These are phyloP conservation scores for Lithophane semibrunnea DNA, from an alignment of 2,888 invertebrate species.

Conservation along the genomic window DNA sequence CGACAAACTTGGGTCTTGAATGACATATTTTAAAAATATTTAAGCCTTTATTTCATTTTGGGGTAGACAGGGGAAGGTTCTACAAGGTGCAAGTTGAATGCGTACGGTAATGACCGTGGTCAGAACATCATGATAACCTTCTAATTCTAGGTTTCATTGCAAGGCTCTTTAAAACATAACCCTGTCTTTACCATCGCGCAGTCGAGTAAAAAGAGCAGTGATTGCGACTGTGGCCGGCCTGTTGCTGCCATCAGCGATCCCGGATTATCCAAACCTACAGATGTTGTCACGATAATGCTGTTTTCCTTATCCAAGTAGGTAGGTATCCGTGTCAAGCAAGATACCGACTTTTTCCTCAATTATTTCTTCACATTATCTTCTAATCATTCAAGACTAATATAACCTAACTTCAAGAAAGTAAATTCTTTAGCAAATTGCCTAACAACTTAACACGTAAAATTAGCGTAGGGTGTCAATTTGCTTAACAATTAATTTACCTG, in stretches of 20 bases:
- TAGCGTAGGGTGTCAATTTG: not conserved
- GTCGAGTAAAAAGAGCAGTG: not conserved
- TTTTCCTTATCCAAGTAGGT: slow-evolving; percentile 1
- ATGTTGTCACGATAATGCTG: not conserved
- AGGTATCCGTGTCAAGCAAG: not conserved
- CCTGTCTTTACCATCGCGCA: not conserved
- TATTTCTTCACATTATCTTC: not conserved
- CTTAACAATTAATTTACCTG: not conserved
- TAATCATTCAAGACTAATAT: slow-evolving; percentile 8
- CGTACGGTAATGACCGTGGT: not conserved
- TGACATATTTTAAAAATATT: slow-evolving; percentile 17
- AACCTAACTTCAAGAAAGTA: not conserved
- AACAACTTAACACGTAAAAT: not conserved
- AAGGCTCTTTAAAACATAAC: not conserved
- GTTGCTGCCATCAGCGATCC: not conserved
- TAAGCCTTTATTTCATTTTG: slow-evolving; percentile 7
- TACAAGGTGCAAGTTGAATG: slow-evolving; percentile 1
- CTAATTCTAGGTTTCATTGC: not conserved
- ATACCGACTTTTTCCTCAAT: slow-evolving; percentile 11
- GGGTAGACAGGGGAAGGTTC: not conserved
- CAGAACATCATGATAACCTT: not conserved
- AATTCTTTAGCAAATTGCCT: too few species aligned
- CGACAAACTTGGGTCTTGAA: slow-evolving; percentile 39
- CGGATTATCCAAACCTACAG: not conserved
- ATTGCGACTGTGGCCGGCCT: too few species aligned